Evolutionary conservation across 2,113 vertebrate species (phyloP).

Genomic region (Motacilla alba): DNA sequence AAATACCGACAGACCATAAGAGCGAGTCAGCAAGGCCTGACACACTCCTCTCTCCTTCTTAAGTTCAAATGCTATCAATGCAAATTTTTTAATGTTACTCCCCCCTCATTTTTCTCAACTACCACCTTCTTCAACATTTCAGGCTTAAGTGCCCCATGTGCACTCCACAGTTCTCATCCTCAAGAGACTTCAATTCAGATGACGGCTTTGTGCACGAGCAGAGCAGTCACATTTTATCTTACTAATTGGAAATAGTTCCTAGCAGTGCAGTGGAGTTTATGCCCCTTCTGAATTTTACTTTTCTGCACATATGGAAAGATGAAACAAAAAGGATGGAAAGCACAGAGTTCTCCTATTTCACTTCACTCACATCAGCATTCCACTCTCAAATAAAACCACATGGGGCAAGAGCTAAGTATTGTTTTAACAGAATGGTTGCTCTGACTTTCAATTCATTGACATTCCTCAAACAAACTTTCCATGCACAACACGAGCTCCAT

Average conservation of each 20-base stretch:
- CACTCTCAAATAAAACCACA: constrained; percentile 23
- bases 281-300: neutral
- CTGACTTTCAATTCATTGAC: constrained; percentile 43
- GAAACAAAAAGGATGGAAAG: neutral
- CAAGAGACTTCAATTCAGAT: neutral
- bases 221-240: neutral
- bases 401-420: constrained; percentile 29
- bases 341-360: neutral
- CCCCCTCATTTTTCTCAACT: neutral
- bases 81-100: neutral
- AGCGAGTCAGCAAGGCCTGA: constrained; percentile 5
- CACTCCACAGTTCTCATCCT: neutral
- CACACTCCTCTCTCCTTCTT: neutral
- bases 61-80: neutral
- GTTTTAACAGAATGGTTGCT: constrained; percentile 36
- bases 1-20: neutral
- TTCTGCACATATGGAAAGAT: neutral
- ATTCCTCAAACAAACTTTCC: constrained; percentile 37
- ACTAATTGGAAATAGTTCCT: neutral
- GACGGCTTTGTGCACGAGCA: neutral
- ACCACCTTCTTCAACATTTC: neutral
- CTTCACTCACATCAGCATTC: constrained; percentile 41
- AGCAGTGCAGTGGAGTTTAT: rapidly evolving
- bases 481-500: constrained; percentile 3
- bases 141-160: neutral